A percentile compares a stretch with the other conserved stretches of the same genome.
phyloP scores from a whole-genome alignment of 1,140 invertebrate genomes.

The Philopotamus ludificatus region DNA sequence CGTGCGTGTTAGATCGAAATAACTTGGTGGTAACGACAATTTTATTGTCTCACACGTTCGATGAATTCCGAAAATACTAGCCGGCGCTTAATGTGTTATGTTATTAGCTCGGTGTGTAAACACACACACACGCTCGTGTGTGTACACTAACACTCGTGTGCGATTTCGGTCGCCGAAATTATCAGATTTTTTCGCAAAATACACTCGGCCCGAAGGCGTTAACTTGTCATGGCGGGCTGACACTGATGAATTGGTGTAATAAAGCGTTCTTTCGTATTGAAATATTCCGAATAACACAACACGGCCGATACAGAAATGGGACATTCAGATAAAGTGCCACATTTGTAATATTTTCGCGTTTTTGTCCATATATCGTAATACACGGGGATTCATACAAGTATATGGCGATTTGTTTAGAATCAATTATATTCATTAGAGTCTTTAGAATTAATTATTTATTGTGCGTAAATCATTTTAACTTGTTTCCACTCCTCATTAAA shows the following conservation, averaged over 20 bases:
- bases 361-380: too few species aligned
- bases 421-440: too few species aligned
- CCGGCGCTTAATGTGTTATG: not conserved
- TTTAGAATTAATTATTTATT: too few species aligned
- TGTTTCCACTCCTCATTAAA: too few species aligned
- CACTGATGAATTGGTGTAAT: conserved; percentile 23
- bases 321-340: too few species aligned
- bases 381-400: too few species aligned
- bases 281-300: too few species aligned
- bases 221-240: conserved; percentile 12
- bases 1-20: not conserved
- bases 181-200: not conserved
- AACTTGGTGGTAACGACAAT: not conserved
- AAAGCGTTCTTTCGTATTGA: conserved; percentile 17
- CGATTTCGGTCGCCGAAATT: too few species aligned
- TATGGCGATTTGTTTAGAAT: too few species aligned
- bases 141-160: not conserved
- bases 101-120: not conserved
- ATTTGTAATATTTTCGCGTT: too few species aligned
- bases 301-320: too few species aligned
- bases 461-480: too few species aligned
- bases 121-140: not conserved
- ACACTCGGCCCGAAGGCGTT: not conserved
- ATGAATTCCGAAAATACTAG: not conserved
- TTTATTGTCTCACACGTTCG: not conserved